Conservation (phyloP, 2,113 vertebrate species). For the Girardinichthys multiradiatus region DNA sequence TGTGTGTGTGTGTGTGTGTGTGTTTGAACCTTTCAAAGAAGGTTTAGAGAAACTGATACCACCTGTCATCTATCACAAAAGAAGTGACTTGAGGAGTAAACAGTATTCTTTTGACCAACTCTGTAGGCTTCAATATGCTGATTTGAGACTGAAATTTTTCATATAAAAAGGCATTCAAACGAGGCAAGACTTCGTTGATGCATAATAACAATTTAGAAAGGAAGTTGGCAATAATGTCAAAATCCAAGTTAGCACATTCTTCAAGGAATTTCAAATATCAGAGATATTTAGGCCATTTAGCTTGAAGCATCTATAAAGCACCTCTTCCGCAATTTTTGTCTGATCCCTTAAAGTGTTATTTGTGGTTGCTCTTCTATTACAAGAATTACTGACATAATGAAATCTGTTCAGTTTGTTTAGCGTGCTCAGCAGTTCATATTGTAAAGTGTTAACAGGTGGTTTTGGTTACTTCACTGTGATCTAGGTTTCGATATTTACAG, state of each 20-base stretch:
- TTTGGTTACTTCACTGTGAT: not conserved
- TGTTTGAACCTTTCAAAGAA: not conserved
- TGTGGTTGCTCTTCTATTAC: not conserved
- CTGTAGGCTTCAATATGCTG: not conserved
- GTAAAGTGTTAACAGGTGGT: slow-evolving; percentile 12
- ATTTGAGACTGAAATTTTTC: not conserved
- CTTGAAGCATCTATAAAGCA: not conserved
- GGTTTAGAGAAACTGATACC: slow-evolving; percentile 43
- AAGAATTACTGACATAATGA: not conserved
- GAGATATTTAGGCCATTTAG: not conserved
- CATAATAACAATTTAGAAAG: not conserved
- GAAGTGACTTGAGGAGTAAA: not conserved
- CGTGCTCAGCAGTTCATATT: slow-evolving; percentile 3
- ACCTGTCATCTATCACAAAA: not conserved
- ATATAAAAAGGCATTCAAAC: not conserved
- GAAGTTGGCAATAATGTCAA: not conserved
- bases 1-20: slow-evolving; percentile 11
- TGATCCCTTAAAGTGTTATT: not conserved
- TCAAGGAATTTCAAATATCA: not conserved
- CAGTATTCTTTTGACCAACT: not conserved
- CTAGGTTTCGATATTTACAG: slow-evolving; percentile 3
- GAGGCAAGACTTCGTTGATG: not conserved
- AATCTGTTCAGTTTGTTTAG: not conserved
- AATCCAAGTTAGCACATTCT: not conserved
- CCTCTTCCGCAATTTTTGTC: not conserved